Base-by-base conservation (phyloP, 2,113 vertebrate species). In the Eurystomus gularis region DNA sequence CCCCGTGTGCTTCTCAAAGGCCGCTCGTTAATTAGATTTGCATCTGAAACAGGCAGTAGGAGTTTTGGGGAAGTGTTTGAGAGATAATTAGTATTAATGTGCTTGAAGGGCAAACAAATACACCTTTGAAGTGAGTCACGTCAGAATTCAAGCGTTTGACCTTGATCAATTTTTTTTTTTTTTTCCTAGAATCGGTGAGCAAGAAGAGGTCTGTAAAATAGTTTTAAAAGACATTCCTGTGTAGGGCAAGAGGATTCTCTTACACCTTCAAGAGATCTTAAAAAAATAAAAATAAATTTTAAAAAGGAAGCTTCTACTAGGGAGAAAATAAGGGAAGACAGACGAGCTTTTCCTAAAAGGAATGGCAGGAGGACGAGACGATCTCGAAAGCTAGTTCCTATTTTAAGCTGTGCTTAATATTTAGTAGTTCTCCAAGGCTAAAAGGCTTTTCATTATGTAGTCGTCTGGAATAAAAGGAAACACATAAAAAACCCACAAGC, bases 21-120 rank as follows among this genome's bases (percentile, higher is more conserved):
- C 96, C 66, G 91, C 78, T 96, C 87, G 89, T 94, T 96, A 96
- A 96, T 95, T 91, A 96, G 91, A 97, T 97, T 96, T 97, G 89
- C 95, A 96, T 97, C 85, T 95, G 88, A 96, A 97, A 92, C 62
- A 80, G 82, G 83, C 95, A 48, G 68, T 93, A 72, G 92, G 92
- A 93, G 94, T 95, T 95, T 92, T 88, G 62, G 84, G 88, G 93
- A 90, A 92, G 83, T 83, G 90, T 88, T 95, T 93, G 86, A 33
- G 86, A 76, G 83, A 88, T 93, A 94, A 95, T 96, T 96, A 94
- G 92, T 90, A 96, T 95, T 95, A 94, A 95, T 96, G 88, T 94
- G 79, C 69, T 96, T 2, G 79, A 77, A 96, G 95, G 95, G 93
- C 94, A 90, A 73, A 85, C 90, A 96, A 97, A 95, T 87, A 92